Base-by-base conservation (phyloP, 2,888 invertebrate species). In the Nineta flava region DNA sequence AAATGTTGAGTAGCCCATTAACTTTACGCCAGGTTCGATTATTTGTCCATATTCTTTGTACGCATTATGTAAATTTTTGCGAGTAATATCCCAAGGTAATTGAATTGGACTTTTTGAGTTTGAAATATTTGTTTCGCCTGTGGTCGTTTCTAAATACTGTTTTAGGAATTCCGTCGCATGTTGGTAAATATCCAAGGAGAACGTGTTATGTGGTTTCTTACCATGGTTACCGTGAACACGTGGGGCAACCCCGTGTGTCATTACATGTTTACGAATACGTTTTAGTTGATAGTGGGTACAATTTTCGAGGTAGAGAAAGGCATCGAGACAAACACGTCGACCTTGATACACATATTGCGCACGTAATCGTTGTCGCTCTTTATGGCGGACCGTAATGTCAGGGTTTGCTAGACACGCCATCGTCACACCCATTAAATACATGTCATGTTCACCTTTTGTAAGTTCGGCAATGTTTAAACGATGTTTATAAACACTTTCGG, bases 351-450 rank as follows among this genome's bases (percentile, higher is more conserved):
- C 82, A 60, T 85, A 85, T 55, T 82, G 83, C 0, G 85, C 81
- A 49, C 84, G 68, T 49, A 84, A 68, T 62, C 85, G 72, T 65
- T 81, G 74, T 45, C 84, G 68, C 54, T 83, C 83, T 60, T 82
- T 84, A 56, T 82, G 81, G 17, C 83, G 68, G 1, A 79, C 79
- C 1, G 81, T 81, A 52, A 79, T 80, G 50, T 81, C 79, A 15
- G 81, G 81, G 64, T 85, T 83, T 1, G 83, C 80, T 55, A 85
- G 68, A 57, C 83, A 83, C 1, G 84, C 84, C 84, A 83, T 84
- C 2, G 83, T 84, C 31, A 86, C 81, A n/a, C 85, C 85, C 85
- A 85, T 85, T 58, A 85, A 67, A 61, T 86, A 86, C 85, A 86
- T 85, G 63, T 85, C 85, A 64, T 85, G 85, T 64, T 86, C 85